These are phyloP conservation scores for Chloroclysta siterata DNA, from an alignment of 2,888 invertebrate species.

Conservation along the genomic window DNA sequence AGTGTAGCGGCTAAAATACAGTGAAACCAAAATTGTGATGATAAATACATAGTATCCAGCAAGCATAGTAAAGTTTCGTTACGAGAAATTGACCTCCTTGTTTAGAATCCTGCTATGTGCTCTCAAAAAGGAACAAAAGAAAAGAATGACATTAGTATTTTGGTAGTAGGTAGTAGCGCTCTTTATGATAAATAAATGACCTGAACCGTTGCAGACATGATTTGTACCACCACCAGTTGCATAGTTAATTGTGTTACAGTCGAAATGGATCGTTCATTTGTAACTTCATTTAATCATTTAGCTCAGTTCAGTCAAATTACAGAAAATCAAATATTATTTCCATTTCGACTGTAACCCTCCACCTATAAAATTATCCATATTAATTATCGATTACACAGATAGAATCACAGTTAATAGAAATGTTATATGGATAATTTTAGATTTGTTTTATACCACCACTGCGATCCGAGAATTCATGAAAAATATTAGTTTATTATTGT, in stretches of 20 bases:
- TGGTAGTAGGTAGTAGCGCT: constrained; percentile 50
- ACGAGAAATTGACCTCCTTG: constrained; percentile 81
- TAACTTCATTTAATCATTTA: constrained; percentile 8
- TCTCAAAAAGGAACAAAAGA: constrained; percentile 78
- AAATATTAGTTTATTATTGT: constrained; percentile 39
- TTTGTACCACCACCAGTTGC: constrained; percentile 63
- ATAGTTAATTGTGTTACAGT: constrained; percentile 41
- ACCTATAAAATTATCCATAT: constrained; percentile 42
- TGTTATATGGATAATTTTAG: constrained; percentile 34
- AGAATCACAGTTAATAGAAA: constrained; percentile 20
- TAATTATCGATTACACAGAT: constrained; percentile 20
- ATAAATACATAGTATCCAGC: constrained; percentile 71
- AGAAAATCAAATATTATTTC: constrained; percentile 23
- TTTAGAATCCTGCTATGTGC: constrained; percentile 84
- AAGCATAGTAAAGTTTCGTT: constrained; percentile 81
- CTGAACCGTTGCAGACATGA: constrained; percentile 50
- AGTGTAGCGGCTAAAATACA: constrained; percentile 60
- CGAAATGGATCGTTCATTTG: constrained; percentile 40
- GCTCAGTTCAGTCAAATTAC: constrained; percentile 4
- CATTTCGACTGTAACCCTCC: constrained; percentile 37
- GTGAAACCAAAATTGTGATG: constrained; percentile 68
- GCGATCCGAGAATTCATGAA: constrained; percentile 40
- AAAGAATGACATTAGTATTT: constrained; percentile 81
- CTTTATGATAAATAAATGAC: constrained; percentile 46
- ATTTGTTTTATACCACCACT: constrained; percentile 36